Conservation (phyloP, 2,888 invertebrate species). For the Cistogaster globosa region DNA sequence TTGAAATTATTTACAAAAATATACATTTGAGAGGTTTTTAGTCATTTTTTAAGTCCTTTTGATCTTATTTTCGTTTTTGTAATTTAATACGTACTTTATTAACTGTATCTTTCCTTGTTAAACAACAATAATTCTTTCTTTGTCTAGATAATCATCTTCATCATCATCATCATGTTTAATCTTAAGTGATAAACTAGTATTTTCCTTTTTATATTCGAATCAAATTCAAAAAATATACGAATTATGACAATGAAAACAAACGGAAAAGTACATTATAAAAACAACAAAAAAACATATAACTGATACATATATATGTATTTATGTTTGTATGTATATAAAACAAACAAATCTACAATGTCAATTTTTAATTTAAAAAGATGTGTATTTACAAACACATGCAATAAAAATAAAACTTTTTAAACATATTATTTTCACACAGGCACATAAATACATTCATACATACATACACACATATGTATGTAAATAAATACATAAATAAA, state of each 20-base stretch:
- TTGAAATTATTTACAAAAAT: no score
- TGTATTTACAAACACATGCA: neutral
- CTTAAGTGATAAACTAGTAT: neutral
- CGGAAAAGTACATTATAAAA: conserved; percentile 25
- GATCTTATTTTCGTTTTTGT: no score
- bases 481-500: no score
- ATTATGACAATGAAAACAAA: conserved; percentile 56
- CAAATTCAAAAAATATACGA: conserved; percentile 19
- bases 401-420: neutral
- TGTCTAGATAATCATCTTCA: no score
- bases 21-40: no score
- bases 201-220: neutral
- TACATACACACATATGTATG: conserved; percentile 4
- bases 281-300: conserved; percentile 28
- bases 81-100: no score
- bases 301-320: conserved; percentile 15
- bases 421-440: no score
- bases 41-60: no score
- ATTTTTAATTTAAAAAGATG: conserved; percentile 57
- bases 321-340: no score
- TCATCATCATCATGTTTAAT: neutral
- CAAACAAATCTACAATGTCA: conserved; percentile 61
- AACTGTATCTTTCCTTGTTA: no score
- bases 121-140: no score
- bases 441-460: neutral